Conservation (phyloP, 1,140 invertebrate genomes). For the Zelostemma sp. region DNA sequence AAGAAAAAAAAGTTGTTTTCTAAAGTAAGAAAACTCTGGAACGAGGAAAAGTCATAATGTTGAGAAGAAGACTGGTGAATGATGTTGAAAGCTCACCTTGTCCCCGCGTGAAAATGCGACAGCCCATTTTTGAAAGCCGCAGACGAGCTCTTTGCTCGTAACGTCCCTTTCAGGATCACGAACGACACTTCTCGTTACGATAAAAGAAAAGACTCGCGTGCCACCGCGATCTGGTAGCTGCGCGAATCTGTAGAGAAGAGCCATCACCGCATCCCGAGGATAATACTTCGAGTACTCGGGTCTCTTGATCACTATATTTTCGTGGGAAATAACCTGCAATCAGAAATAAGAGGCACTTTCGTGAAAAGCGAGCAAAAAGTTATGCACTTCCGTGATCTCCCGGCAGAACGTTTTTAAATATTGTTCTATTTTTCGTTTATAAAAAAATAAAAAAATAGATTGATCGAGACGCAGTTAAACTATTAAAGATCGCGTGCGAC, state of each 20-base stretch:
- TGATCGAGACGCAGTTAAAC: no score
- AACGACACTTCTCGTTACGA: constrained; percentile 84
- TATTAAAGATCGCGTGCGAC: no score
- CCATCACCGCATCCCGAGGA: constrained; percentile 76
- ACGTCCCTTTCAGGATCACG: constrained; percentile 85
- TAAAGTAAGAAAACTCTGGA: not conserved
- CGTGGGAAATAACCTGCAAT: constrained; percentile 17
- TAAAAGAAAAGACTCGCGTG: constrained; percentile 88
- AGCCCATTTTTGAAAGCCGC: constrained; percentile 90
- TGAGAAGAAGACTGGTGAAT: no score
- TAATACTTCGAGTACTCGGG: constrained; percentile 15
- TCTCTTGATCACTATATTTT: not conserved
- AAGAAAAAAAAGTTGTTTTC: not conserved
- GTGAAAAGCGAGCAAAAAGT: constrained; percentile 1
- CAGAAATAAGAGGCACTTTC: not conserved
- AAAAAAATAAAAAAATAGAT: no score
- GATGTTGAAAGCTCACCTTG: constrained; percentile 72
- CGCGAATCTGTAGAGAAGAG: constrained; percentile 86
- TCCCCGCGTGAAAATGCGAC: constrained; percentile 86
- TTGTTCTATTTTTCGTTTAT: no score
- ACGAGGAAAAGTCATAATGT: no score
- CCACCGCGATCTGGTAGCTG: constrained; percentile 86
- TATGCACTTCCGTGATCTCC: no score
- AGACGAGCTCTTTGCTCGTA: constrained; percentile 87
- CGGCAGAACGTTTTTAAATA: no score